Evolutionary conservation across 2,797 vertebrate genomes (phyloP).

Genomic region (Antrozous pallidus): DNA sequence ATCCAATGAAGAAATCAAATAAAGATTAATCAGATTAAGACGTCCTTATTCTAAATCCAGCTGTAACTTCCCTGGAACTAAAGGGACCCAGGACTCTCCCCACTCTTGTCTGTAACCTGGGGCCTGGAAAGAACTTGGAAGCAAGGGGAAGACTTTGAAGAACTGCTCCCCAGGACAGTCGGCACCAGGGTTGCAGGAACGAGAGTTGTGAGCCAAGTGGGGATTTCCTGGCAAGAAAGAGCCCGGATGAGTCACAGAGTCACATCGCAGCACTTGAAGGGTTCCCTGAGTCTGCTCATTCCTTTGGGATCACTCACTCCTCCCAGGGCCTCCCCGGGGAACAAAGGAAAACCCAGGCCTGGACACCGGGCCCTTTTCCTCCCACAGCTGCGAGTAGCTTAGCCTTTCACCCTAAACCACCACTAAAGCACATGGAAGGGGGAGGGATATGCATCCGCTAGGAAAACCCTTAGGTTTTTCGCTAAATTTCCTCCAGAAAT

Average conservation of each 20-base stretch:
- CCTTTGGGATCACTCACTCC: constrained; percentile 59
- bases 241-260: constrained; percentile 48
- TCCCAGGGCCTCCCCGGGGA: constrained; percentile 43
- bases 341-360: constrained; percentile 50
- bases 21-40: neutral
- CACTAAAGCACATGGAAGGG: neutral
- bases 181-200: neutral
- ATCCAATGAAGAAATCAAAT: neutral
- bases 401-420: constrained; percentile 3
- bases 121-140: neutral
- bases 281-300: constrained; percentile 61
- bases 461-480: neutral
- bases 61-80: neutral
- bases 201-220: neutral
- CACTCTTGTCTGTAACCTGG: too few species aligned
- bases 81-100: neutral
- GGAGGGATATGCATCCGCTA: neutral
- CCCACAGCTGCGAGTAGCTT: neutral
- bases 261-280: constrained; percentile 17
- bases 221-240: neutral
- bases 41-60: neutral
- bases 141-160: neutral
- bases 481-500: neutral
- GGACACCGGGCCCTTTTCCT: neutral
- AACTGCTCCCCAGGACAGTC: neutral